Conservation (phyloP, 1,140 invertebrate genomes). For the Cydia fagiglandana region DNA sequence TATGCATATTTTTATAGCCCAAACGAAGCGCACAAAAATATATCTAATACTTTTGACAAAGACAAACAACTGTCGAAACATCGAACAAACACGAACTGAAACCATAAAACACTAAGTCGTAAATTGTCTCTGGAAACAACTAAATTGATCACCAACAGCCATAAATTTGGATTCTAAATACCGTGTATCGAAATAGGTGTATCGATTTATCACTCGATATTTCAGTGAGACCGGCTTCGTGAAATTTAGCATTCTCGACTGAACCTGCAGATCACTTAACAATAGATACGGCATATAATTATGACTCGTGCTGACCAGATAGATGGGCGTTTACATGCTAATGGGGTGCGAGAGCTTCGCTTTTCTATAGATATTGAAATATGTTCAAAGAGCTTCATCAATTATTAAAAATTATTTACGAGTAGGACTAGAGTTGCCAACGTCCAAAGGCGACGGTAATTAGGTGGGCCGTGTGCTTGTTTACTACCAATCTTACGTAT, state of each 20-base stretch:
- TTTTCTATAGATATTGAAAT: too few species aligned
- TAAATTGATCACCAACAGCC: constrained; percentile 6
- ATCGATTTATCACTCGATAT: constrained; percentile 9
- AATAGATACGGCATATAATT: neutral
- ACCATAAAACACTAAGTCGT: constrained; percentile 2
- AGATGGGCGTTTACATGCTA: too few species aligned
- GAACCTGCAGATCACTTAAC: neutral
- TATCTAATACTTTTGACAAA: neutral
- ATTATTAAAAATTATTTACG: too few species aligned
- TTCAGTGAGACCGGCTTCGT: neutral
- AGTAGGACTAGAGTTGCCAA: too few species aligned
- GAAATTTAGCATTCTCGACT: neutral
- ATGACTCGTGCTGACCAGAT: too few species aligned
- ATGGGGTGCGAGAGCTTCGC: too few species aligned
- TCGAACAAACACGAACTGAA: neutral
- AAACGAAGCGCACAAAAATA: neutral
- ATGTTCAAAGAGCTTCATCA: too few species aligned
- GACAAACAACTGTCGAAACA: neutral
- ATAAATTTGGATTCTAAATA: constrained; percentile 1
- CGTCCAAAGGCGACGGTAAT: too few species aligned
- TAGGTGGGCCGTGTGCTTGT: too few species aligned
- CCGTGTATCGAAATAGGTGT: too few species aligned
- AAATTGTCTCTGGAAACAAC: constrained; percentile 13
- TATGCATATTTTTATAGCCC: neutral
- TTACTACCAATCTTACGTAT: too few species aligned